phyloP scores from a whole-genome alignment of 2,888 invertebrate genomes.

The Homarus gammarus region DNA sequence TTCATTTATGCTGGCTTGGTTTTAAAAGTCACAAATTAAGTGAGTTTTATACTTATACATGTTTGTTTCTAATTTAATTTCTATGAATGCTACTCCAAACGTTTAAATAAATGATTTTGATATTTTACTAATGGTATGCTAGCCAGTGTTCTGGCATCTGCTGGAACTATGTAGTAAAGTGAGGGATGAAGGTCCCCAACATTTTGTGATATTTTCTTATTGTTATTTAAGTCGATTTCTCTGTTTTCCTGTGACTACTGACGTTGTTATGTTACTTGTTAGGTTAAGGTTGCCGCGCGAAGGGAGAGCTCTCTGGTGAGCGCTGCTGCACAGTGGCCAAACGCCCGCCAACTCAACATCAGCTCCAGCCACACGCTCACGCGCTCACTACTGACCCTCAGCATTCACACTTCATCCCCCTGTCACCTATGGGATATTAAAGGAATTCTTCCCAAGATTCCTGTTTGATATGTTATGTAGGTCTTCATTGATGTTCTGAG shows the following conservation, averaged over 20 bases:
- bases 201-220: conserved; percentile 76
- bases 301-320: conserved; percentile 62
- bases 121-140: conserved; percentile 75
- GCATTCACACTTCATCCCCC: background rate
- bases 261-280: conserved; percentile 76
- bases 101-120: conserved; percentile 75
- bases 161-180: conserved; percentile 71
- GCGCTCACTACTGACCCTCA: background rate
- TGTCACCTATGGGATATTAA: conserved; percentile 9
- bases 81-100: conserved; percentile 74
- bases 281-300: conserved; percentile 74
- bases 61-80: conserved; percentile 76
- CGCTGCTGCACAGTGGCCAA: conserved; percentile 37
- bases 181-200: conserved; percentile 72
- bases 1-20: conserved; percentile 75
- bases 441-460: background rate
- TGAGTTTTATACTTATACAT: conserved; percentile 75
- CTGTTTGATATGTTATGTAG: background rate
- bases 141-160: conserved; percentile 59
- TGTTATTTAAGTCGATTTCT: conserved; percentile 76
- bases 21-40: conserved; percentile 75
- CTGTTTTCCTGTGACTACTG: conserved; percentile 76
- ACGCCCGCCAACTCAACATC: conserved; percentile 14
- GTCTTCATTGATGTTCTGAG: conserved; percentile 21
- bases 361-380: conserved; percentile 40